A percentile compares a stretch with the other conserved stretches of the same genome.
phyloP scores from a whole-genome alignment of 2,113 vertebrate species.

The Etia nguti region DNA sequence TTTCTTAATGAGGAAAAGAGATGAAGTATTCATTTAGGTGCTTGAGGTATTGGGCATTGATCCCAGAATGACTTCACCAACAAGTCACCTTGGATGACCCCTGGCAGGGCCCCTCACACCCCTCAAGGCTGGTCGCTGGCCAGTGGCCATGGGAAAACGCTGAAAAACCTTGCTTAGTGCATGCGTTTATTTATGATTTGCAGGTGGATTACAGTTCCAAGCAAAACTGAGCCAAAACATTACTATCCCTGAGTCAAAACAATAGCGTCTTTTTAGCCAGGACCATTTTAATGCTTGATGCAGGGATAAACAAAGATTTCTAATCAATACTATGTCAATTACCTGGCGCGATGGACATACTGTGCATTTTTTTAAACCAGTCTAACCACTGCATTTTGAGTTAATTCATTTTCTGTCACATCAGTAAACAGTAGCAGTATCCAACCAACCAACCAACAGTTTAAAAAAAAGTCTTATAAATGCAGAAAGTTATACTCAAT shows the following conservation, averaged over 20 bases:
- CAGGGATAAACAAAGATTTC: not conserved
- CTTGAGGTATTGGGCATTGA: conserved; percentile 10
- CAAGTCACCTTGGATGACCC: conserved; percentile 33
- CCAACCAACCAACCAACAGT: not conserved
- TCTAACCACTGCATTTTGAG: not conserved
- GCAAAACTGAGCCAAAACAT: conserved; percentile 33
- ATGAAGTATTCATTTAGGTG: conserved; percentile 16
- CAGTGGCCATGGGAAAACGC: conserved; percentile 28
- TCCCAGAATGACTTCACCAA: conserved; percentile 40
- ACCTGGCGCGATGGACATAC: not conserved
- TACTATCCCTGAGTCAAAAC: conserved; percentile 12
- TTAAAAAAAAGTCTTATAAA: not conserved
- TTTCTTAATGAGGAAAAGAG: conserved; percentile 9
- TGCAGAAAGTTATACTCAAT: not conserved
- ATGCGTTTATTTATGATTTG: conserved; percentile 61
- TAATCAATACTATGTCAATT: not conserved
- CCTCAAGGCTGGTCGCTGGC: conserved; percentile 39
- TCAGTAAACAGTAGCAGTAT: not conserved
- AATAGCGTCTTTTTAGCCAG: not conserved
- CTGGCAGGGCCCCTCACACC: conserved; percentile 15
- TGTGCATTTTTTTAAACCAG: not conserved
- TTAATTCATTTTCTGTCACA: not conserved
- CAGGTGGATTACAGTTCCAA: conserved; percentile 62
- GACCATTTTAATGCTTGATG: not conserved
- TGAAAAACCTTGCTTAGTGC: conserved; percentile 42